Evolutionary conservation across 1,140 invertebrate genomes (phyloP), one percentile per base, ranked within the genome.

Genomic region (Lepidotrigona ventralis): DNA sequence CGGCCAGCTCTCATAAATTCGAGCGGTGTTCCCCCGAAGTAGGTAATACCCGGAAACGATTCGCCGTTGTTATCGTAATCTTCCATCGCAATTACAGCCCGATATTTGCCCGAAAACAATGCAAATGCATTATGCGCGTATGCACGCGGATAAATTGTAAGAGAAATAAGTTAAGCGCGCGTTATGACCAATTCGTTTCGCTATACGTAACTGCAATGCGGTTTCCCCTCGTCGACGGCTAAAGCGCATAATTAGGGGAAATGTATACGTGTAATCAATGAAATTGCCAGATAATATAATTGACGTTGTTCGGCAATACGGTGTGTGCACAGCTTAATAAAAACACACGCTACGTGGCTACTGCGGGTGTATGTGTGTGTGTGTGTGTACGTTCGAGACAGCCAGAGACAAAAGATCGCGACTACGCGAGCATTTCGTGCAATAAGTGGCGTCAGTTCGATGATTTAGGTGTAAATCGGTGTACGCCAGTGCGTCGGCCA

Each of bases 241-340:
- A 86, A 86, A 76, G 56, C 74, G 81, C 69, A 78, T 84, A 87
- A 87, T 87, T 86, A 81, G 81, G 56, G 51, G 54, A 83, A 76
- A 76, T 64, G 71, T 66, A 63, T 60, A 66, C n/a, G 68, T 58
- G 53, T 83, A 86, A 87, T 86, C 75, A 79, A 86, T 83, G 74
- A 86, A 77, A 53, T 29, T 71, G 60, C 54, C 66, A 64, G 72
- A 78, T 69, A 64, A 66, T 77, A 56, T 75, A 76, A 84, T 84
- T 70, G 84, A 87, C 81, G 46, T 82, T 75, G 66, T 56, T 66
- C 85, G 84, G 82, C 70, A 46, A 46, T 63, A 86, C 21, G 26
- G 8, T n/a, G 39, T 66, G 51, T 70, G 68, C 80, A 66, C 82
- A 3, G 74, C 53, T 82, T 78, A 54, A 73, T 46, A 29, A 56